phyloP scores from a whole-genome alignment of 2,113 vertebrate species.

The Trichomycterus rosablanca region DNA sequence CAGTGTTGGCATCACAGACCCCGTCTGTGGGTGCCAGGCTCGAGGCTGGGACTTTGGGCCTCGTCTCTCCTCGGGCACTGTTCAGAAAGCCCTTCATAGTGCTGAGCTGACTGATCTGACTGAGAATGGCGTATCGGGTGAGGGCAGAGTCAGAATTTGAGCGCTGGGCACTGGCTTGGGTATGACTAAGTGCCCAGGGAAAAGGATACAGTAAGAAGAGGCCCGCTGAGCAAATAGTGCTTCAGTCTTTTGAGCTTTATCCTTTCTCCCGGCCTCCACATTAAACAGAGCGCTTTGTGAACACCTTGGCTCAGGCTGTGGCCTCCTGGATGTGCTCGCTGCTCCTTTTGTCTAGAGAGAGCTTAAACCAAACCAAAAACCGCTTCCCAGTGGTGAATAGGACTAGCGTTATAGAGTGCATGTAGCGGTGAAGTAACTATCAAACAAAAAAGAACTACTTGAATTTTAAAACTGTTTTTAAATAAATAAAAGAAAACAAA shows the following conservation, averaged over 20 bases:
- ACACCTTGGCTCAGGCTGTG: conserved; percentile 44
- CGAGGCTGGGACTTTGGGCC: conserved; percentile 55
- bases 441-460: too few relatives aligned
- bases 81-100: conserved; percentile 67
- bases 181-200: conserved; percentile 52
- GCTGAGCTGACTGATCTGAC: conserved; percentile 57
- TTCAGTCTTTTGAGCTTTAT: too few relatives aligned
- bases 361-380: conserved; percentile 35
- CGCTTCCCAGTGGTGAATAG: conserved; percentile 18
- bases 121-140: conserved; percentile 66
- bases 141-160: conserved; percentile 54
- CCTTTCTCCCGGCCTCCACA: conserved; percentile 33
- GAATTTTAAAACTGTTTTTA: too few relatives aligned
- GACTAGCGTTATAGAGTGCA: conserved; percentile 53
- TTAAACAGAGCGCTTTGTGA: conserved; percentile 61
- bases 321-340: conserved; percentile 28
- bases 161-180: conserved; percentile 47
- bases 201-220: conserved; percentile 51
- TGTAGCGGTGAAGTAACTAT: too few relatives aligned
- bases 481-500: too few relatives aligned
- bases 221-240: conserved; percentile 48
- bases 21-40: conserved; percentile 63
- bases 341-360: conserved; percentile 43
- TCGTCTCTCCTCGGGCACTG: conserved; percentile 49
- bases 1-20: conserved; percentile 33